Evolutionary conservation across 1,140 invertebrate genomes (phyloP).

Genomic region (Dryas iulia): DNA sequence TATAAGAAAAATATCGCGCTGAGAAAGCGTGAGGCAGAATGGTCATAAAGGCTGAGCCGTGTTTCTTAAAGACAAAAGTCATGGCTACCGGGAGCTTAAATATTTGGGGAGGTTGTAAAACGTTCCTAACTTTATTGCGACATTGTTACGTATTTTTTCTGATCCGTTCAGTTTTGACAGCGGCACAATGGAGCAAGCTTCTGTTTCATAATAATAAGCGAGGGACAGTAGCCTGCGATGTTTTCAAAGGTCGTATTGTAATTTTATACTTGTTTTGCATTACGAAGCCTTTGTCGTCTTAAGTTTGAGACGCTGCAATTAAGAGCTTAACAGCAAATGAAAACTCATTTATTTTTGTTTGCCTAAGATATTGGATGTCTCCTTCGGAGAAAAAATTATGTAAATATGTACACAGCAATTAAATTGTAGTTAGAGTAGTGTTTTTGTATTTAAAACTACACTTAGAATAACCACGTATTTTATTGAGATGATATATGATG

Average conservation of each 20-base stretch:
- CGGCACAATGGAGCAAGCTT: conserved; percentile 59
- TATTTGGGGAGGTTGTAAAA: conserved; percentile 68
- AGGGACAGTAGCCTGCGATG: conserved; percentile 45
- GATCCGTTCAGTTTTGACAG: conserved; percentile 62
- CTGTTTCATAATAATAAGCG: conserved; percentile 56
- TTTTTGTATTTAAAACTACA: background rate
- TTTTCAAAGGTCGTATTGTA: conserved; percentile 39
- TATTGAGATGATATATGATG: background rate
- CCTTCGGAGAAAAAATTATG: background rate
- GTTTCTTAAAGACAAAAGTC: conserved; percentile 65
- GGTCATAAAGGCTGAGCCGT: conserved; percentile 55
- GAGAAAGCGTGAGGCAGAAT: conserved; percentile 64
- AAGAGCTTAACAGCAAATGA: conserved; percentile 29
- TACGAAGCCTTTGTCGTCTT: conserved; percentile 30
- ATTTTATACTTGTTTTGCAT: conserved; percentile 44
- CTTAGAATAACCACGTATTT: background rate
- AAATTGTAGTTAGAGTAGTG: background rate
- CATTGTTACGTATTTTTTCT: conserved; percentile 68
- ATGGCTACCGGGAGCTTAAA: conserved; percentile 58
- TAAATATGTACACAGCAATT: conserved; percentile 1
- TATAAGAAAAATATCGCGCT: conserved; percentile 64
- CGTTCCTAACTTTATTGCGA: conserved; percentile 59
- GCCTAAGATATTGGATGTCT: conserved; percentile 11
- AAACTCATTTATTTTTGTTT: conserved; percentile 20
- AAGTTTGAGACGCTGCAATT: conserved; percentile 36